phyloP scores from a whole-genome alignment of 2,888 invertebrate species.

The Heliconius hortense region DNA sequence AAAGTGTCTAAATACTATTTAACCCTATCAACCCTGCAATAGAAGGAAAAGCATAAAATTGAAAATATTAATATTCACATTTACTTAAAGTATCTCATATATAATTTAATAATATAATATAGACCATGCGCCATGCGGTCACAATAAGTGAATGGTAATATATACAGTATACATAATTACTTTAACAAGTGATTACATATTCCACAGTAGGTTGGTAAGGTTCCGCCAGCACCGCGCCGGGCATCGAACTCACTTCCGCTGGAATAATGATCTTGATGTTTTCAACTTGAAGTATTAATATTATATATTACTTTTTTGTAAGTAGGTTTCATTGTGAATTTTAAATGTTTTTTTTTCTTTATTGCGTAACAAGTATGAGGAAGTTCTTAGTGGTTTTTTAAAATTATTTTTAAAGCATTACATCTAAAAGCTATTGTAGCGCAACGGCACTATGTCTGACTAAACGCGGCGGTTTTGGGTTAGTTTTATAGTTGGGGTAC shows the following conservation, averaged over 20 bases:
- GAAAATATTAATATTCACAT: neutral
- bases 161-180: slow-evolving; percentile 23
- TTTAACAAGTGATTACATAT: slow-evolving; percentile 56
- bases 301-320: slow-evolving; percentile 11
- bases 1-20: neutral
- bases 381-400: neutral
- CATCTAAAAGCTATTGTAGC: no score
- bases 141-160: neutral
- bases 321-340: neutral
- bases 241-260: slow-evolving; percentile 73
- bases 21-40: no score
- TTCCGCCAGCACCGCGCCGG: slow-evolving; percentile 61
- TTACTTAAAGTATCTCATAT: neutral
- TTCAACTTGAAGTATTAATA: slow-evolving; percentile 20
- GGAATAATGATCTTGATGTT: slow-evolving; percentile 34
- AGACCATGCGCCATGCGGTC: neutral
- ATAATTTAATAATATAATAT: neutral
- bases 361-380: neutral
- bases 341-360: neutral
- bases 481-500: neutral
- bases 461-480: neutral
- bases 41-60: no score
- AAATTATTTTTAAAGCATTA: no score
- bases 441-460: neutral
- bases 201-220: slow-evolving; percentile 55